These are phyloP conservation scores for Channa striata DNA, from an alignment of 2,797 vertebrate genomes.

Conservation along the genomic window DNA sequence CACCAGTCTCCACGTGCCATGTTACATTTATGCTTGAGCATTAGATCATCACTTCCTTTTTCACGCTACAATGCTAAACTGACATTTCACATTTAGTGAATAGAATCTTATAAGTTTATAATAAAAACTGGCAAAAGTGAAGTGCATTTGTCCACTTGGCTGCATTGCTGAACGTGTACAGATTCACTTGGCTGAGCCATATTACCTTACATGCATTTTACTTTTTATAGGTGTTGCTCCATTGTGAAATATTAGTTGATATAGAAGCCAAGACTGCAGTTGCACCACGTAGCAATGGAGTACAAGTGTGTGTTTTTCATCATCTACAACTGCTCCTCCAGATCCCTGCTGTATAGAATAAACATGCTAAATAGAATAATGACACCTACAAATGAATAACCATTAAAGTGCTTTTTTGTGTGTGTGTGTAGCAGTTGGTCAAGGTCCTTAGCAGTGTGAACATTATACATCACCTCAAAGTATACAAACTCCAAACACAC, in stretches of 20 bases:
- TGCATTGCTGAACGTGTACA: not conserved
- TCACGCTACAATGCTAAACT: too few relatives aligned
- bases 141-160: too few relatives aligned
- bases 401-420: not conserved
- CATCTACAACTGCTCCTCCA: too few relatives aligned
- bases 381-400: too few relatives aligned
- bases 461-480: conserved; percentile 19
- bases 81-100: too few relatives aligned
- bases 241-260: conserved; percentile 16
- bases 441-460: conserved; percentile 6
- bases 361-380: too few relatives aligned
- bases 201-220: not conserved
- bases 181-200: too few relatives aligned
- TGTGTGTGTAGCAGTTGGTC: not conserved
- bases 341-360: too few relatives aligned
- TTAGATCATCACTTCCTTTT: too few relatives aligned
- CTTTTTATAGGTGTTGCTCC: not conserved
- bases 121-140: too few relatives aligned
- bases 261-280: conserved; percentile 7
- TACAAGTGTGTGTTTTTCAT: not conserved
- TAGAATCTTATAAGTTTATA: too few relatives aligned
- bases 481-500: conserved; percentile 12
- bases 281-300: conserved; percentile 9
- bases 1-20: not conserved
- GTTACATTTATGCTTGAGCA: not conserved